A percentile compares a stretch with the other conserved stretches of the same genome.
phyloP scores from a whole-genome alignment of 2,888 invertebrate species.

The Eucriotettix oculatus region DNA sequence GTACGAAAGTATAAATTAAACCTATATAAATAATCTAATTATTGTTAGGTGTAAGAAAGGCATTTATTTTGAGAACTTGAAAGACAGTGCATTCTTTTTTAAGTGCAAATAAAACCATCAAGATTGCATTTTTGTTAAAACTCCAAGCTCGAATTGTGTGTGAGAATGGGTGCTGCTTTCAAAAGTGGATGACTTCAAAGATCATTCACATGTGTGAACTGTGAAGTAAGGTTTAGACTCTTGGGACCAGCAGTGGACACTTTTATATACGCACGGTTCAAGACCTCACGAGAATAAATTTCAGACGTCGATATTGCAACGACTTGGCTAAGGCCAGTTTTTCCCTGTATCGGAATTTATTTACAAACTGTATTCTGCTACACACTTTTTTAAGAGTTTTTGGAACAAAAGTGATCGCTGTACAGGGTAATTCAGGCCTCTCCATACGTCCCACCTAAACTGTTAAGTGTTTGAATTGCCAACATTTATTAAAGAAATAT shows the following conservation, averaged over 20 bases:
- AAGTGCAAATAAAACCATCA: neutral
- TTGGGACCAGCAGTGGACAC: constrained; percentile 8
- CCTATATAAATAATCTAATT: constrained; percentile 1
- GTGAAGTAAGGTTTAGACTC: constrained; percentile 3
- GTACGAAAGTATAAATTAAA: neutral
- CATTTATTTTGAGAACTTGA: constrained; percentile 5
- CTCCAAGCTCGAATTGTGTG: neutral
- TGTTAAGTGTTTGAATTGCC: too few species aligned
- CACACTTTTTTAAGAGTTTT: too few species aligned
- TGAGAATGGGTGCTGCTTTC: neutral
- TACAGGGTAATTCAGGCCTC: neutral
- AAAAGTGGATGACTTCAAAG: neutral
- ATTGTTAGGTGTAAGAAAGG: constrained; percentile 8
- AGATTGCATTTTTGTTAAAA: neutral
- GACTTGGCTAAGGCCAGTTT: neutral
- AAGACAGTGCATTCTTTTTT: neutral
- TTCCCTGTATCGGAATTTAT: neutral
- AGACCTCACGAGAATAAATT: neutral
- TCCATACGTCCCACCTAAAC: neutral
- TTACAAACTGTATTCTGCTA: neutral
- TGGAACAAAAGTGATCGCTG: neutral
- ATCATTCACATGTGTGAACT: neutral
- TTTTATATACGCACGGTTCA: neutral
- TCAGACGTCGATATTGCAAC: neutral
- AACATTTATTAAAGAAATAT: too few species aligned